Evolutionary conservation across 2,888 invertebrate genomes (phyloP), one percentile per base, ranked within the genome.

Genomic region (Galeopsomyia nigrocyanea): DNA sequence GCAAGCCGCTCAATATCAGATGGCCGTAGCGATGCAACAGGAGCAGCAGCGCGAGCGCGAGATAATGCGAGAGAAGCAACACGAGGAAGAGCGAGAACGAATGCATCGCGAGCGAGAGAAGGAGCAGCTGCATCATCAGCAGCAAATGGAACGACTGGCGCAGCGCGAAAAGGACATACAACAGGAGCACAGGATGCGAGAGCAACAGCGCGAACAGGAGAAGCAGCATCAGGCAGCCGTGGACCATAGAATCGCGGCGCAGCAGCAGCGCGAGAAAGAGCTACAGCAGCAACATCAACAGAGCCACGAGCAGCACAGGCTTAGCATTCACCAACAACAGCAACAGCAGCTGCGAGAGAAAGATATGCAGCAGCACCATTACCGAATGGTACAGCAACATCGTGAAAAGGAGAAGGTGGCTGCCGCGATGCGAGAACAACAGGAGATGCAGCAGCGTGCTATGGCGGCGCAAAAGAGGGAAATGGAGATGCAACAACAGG

Each of bases 21-120:
- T 85, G 82, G 82, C 83, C 0, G 83, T 81, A 0, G 67, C 84
- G 76, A 64, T 79, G 81, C 69, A 83, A 78, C 72, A 79, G 31
- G 83, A 86, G 13, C 80, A 86, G 13, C 80, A 86, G 58, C 79
- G 84, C 0, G 84, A 86, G 16, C 80, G 85, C n/a, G 86, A 86
- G 56, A 81, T 82, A 51, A 69, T 81, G 47, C 79, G 83, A 0
- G 85, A 84, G 22, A 84, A 84, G 46, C 81, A 79, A 56, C 78
- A 81, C 22, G 79, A 79, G 7, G 78, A 79, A 14, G 85, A 85
- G 51, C 84, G 81, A 67, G 80, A 82, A 47, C 83, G 67, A 0
- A 47, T 68, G 56, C 83, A 83, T 50, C 76, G 82, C 0, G 81
- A 82, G 63, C 79, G 79, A 39, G 88, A 88, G 73, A 82, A 86